These are phyloP conservation scores for Hypomesus transpacificus DNA, from an alignment of 2,113 vertebrate genomes.

Conservation along the genomic window DNA sequence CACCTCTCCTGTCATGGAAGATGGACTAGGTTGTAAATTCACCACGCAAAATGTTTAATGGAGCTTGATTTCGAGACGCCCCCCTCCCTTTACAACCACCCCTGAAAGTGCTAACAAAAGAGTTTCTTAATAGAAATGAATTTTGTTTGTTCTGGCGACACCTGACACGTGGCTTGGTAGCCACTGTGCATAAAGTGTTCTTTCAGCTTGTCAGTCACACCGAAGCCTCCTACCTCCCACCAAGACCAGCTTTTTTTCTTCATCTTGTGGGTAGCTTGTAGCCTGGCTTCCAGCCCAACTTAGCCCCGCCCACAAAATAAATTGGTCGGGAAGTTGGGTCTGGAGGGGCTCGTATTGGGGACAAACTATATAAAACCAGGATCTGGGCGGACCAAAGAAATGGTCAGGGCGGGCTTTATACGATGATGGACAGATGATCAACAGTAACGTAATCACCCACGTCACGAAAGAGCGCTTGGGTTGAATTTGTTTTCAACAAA, in stretches of 20 bases:
- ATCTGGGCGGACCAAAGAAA: no score
- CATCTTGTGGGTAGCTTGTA: neutral
- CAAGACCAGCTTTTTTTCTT: constrained; percentile 3
- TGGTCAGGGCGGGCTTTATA: no score
- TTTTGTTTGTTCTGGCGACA: constrained; percentile 30
- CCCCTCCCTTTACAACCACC: neutral
- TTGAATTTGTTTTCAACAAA: no score
- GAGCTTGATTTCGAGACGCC: constrained; percentile 33
- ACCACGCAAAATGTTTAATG: constrained; percentile 40
- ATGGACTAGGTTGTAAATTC: constrained; percentile 31
- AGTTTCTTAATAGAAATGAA: constrained; percentile 30
- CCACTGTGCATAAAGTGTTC: constrained; percentile 24
- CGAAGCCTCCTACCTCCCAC: neutral
- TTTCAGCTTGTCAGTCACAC: constrained; percentile 32
- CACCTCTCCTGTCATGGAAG: constrained; percentile 31
- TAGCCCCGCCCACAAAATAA: no score
- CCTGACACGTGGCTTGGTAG: neutral
- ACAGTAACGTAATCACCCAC: no score
- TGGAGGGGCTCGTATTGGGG: no score
- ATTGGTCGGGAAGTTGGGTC: no score
- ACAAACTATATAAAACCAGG: no score
- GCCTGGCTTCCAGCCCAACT: no score
- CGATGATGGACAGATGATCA: no score
- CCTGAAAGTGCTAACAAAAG: constrained; percentile 25
- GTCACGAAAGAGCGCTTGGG: no score